Evolutionary conservation across 2,888 invertebrate genomes (phyloP).

Genomic region (Phorcus lineatus): DNA sequence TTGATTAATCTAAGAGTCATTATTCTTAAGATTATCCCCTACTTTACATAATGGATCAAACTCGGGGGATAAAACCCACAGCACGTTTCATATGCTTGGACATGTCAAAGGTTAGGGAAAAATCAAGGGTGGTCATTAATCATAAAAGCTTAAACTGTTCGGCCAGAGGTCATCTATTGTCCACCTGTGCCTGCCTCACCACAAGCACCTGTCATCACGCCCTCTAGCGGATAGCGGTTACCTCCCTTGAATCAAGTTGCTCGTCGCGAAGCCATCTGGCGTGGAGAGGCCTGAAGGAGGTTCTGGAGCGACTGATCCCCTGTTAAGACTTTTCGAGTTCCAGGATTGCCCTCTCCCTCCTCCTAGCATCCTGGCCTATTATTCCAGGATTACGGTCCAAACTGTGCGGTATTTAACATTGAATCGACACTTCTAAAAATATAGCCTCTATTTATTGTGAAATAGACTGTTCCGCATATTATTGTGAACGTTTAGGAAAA

Average conservation of each 20-base stretch:
- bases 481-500: too few relatives aligned
- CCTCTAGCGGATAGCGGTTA: background rate
- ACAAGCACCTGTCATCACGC: background rate
- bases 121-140: slow-evolving; percentile 2
- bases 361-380: background rate
- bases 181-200: background rate
- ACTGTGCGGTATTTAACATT: background rate
- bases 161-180: background rate
- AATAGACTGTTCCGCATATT: too few relatives aligned
- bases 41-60: too few relatives aligned
- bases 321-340: background rate
- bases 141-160: background rate
- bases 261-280: background rate
- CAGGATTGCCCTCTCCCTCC: background rate
- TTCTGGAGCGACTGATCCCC: background rate
- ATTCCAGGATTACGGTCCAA: background rate
- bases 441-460: too few relatives aligned
- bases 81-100: background rate
- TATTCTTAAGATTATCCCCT: too few relatives aligned
- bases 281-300: background rate
- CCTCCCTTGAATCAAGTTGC: background rate
- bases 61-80: background rate
- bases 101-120: background rate
- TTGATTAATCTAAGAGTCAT: too few relatives aligned
- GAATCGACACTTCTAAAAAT: too few relatives aligned